A percentile compares a stretch with the other conserved stretches of the same genome.
phyloP scores from a whole-genome alignment of 2,797 vertebrate species.

The Acrocephalus scirpaceus region DNA sequence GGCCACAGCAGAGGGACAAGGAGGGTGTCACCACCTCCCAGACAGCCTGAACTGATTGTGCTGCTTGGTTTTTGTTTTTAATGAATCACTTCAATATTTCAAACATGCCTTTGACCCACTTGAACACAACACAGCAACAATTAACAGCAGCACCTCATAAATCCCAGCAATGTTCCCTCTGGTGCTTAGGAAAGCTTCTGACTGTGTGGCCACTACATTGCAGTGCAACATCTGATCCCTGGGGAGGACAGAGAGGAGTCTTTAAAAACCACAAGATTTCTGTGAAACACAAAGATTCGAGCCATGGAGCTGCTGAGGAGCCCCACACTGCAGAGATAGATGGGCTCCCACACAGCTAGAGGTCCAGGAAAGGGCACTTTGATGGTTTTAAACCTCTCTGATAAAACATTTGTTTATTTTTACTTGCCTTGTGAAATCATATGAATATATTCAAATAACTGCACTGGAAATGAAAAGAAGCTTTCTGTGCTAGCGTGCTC shows the following conservation, averaged over 20 bases:
- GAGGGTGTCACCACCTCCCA: background rate
- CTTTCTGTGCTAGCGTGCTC: background rate
- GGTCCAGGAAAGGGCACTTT: background rate
- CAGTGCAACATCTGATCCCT: background rate
- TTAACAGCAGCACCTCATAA: background rate
- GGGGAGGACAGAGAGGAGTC: background rate
- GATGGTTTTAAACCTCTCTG: background rate
- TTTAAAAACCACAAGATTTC: background rate
- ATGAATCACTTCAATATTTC: background rate
- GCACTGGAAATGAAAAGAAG: background rate
- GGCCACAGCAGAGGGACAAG: background rate
- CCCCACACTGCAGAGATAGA: background rate
- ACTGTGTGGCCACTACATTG: rapidly evolving
- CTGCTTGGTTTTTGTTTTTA: background rate
- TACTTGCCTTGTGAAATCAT: background rate
- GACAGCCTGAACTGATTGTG: background rate
- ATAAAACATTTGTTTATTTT: background rate
- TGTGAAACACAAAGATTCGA: background rate
- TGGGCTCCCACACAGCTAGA: background rate
- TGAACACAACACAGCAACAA: background rate
- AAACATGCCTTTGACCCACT: background rate
- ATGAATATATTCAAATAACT: background rate
- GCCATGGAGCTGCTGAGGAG: background rate
- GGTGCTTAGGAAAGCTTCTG: background rate
- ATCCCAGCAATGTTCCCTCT: background rate